Conservation (phyloP, 2,113 vertebrate genomes). For the Phyllostomus discolor region DNA sequence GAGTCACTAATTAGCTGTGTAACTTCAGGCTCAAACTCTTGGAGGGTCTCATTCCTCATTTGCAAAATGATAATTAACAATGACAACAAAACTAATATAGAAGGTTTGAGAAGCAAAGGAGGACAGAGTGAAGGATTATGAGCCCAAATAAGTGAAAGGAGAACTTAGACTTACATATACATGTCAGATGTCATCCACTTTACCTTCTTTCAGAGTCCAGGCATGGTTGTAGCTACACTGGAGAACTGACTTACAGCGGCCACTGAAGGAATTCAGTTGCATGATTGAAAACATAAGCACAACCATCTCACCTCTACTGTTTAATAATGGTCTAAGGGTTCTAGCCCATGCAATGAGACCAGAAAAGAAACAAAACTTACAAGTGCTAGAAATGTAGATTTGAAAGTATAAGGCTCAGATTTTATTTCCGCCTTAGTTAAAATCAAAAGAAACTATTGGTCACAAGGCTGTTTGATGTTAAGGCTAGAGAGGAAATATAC, state of each 20-base stretch:
- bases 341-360: background rate
- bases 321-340: background rate
- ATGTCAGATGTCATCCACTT: background rate
- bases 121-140: background rate
- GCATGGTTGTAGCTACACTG: background rate
- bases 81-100: background rate
- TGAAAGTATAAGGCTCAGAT: background rate
- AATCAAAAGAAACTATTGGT: background rate
- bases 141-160: background rate
- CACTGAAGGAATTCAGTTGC: background rate
- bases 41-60: background rate
- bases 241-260: background rate
- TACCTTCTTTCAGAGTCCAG: background rate
- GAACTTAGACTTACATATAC: no score
- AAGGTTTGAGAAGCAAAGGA: background rate
- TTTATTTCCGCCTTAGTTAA: background rate
- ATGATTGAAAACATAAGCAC: background rate
- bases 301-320: background rate
- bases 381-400: background rate
- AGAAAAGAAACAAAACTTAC: background rate
- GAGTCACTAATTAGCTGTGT: background rate
- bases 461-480: background rate
- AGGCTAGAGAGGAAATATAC: background rate
- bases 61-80: background rate
- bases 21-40: background rate